phyloP scores from a whole-genome alignment of 2,113 vertebrate genomes.

The Oncorhynchus gorbuscha region DNA sequence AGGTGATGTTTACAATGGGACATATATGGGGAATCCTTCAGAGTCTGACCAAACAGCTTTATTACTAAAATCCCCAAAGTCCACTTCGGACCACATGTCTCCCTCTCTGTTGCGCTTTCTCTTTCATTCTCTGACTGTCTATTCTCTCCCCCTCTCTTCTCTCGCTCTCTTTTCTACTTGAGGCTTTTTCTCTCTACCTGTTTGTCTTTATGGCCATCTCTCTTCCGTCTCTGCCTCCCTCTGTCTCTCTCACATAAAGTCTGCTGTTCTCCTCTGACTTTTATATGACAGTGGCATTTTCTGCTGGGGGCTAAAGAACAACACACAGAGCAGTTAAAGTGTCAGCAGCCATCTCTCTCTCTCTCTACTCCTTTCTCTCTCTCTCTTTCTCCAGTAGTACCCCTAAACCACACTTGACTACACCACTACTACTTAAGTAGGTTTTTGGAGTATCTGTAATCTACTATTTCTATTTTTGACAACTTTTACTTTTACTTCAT shows the following conservation, averaged over 20 bases:
- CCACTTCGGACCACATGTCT: constrained; percentile 12
- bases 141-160: not conserved
- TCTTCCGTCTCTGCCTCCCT: constrained; percentile 20
- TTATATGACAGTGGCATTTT: constrained; percentile 62
- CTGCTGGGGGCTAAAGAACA: constrained; percentile 52
- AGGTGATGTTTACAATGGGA: too few relatives aligned
- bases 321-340: constrained; percentile 61
- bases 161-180: not conserved
- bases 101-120: constrained; percentile 2
- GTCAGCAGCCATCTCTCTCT: constrained; percentile 55
- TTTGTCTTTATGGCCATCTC: constrained; percentile 4
- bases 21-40: too few relatives aligned
- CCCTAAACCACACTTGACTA: too few relatives aligned
- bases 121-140: not conserved
- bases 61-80: not conserved
- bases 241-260: constrained; percentile 33
- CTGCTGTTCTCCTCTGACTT: constrained; percentile 50
- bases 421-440: too few relatives aligned
- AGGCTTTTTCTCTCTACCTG: not conserved
- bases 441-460: too few relatives aligned
- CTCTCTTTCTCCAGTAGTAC: not conserved
- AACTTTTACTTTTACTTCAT: too few relatives aligned
- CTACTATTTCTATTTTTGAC: too few relatives aligned
- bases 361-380: not conserved
- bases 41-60: too few relatives aligned